These are phyloP conservation scores for Anisognathus igniventris DNA, from an alignment of 2,797 vertebrate genomes.

Conservation along the genomic window DNA sequence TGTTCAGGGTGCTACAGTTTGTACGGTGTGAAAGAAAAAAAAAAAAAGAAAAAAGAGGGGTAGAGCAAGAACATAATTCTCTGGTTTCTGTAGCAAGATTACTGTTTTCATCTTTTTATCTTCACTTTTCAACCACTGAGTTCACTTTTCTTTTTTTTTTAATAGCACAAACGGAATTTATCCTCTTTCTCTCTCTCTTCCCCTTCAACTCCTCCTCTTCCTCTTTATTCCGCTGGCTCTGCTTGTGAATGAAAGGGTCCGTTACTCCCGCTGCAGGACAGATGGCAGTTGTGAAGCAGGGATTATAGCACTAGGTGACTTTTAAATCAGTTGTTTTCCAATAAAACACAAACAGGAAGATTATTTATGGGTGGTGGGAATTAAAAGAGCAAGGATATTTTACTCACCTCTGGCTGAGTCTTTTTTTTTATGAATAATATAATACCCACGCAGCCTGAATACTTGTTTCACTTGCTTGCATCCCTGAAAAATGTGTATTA, in stretches of 20 bases:
- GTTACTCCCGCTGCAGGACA: conserved; percentile 55
- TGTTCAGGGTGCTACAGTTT: conserved; percentile 78
- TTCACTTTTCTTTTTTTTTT: conserved; percentile 75
- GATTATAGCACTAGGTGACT: conserved; percentile 55
- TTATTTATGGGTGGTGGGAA: conserved; percentile 36
- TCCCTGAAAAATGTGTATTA: background rate
- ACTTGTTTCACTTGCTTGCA: background rate
- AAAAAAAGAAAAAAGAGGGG: conserved; percentile 1
- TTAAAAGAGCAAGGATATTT: conserved; percentile 42
- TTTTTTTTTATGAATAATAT: background rate
- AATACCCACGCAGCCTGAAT: background rate
- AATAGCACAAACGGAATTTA: conserved; percentile 79
- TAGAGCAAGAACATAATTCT: conserved; percentile 76
- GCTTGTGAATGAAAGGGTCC: conserved; percentile 71
- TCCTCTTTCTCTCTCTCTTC: conserved; percentile 68
- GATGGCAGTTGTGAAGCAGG: conserved; percentile 54
- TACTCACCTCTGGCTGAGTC: background rate
- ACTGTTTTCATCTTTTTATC: conserved; percentile 83
- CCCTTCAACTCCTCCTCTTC: conserved; percentile 61
- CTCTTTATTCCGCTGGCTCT: conserved; percentile 51
- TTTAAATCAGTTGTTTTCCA: conserved; percentile 69
- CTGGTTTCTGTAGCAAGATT: conserved; percentile 83
- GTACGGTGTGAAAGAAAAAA: conserved; percentile 74
- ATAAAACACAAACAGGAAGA: conserved; percentile 43
- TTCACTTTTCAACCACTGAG: conserved; percentile 78